Evolutionary conservation across 1,140 invertebrate genomes (phyloP), one percentile per base, ranked within the genome.

Genomic region (Pectinophora gossypiella): DNA sequence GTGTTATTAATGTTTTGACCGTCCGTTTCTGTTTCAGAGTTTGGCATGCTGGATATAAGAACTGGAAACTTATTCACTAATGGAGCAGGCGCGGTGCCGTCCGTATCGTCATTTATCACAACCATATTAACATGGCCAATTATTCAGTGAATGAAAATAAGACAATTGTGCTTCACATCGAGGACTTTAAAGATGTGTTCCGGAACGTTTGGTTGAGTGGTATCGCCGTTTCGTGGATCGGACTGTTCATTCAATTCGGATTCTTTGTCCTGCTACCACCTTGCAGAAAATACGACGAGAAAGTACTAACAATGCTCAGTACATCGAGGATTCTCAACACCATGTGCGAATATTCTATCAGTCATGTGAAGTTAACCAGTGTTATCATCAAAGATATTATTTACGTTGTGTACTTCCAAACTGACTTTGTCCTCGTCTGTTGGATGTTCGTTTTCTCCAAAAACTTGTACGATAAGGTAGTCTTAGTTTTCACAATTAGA

Each of bases 401-500:
- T 19, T 57, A 40, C 2, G 23, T 48, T 0, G 12, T 64, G 0
- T 77, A 80, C 22, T 45, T 69, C 5, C 66, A 72, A 4, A 67
- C 56, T 4, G 76, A 80, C 18, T 38, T 70, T 0, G 61, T 60
- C 0, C 23, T 76, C 0, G 35, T 76, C 3, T 48, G 52, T 3
- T 64, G 72, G 52, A 80, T 76, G 72, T 72, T 72, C 45, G 40
- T 80, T 0, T 80, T 74, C 42, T 72, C 74, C 1, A 76, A 72
- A 38, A 68, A 74, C 19, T 48, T 80, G 7, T 80, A 69, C 48
- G 59, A 74, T 13, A 77, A 77, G 48, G 59, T 77, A 1, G 68
- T 80, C 0, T 20, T 61, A 7, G 72, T 77, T 10, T 74, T 80
- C 22, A 48, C 47, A 15, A 36, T 59, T 2, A 36, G 56, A 16